Evolutionary conservation across 1,140 invertebrate genomes (phyloP).

Genomic region (Choristoneura fumiferana): DNA sequence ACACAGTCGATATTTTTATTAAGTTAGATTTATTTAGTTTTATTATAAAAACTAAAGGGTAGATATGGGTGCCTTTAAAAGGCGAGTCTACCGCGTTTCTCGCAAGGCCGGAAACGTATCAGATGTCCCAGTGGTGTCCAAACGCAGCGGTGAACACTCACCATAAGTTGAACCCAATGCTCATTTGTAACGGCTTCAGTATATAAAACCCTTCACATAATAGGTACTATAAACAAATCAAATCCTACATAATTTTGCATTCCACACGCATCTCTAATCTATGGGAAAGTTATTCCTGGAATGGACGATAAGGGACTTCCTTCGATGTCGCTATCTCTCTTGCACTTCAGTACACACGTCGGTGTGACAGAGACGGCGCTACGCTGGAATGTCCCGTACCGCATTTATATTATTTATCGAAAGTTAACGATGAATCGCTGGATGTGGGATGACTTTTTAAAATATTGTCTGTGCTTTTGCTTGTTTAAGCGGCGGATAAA

Average conservation of each 20-base stretch:
- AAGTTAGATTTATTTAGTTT: too few species aligned
- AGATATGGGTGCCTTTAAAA: too few species aligned
- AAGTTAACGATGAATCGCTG: constrained; percentile 36
- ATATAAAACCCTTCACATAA: not conserved
- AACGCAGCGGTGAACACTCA: too few species aligned
- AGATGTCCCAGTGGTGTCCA: too few species aligned
- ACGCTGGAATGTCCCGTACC: constrained; percentile 60
- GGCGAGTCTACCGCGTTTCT: too few species aligned
- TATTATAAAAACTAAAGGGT: too few species aligned
- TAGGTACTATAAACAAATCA: constrained; percentile 25
- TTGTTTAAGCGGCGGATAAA: constrained; percentile 10
- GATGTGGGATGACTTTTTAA: constrained; percentile 18
- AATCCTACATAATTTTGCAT: constrained; percentile 62
- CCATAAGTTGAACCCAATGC: too few species aligned
- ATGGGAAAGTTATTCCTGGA: constrained; percentile 74
- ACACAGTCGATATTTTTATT: too few species aligned
- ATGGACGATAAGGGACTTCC: constrained; percentile 73
- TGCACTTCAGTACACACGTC: constrained; percentile 11
- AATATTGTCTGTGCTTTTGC: constrained; percentile 18
- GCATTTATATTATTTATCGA: constrained; percentile 66
- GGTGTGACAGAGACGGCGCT: constrained; percentile 36
- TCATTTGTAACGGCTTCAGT: too few species aligned
- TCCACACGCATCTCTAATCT: constrained; percentile 61
- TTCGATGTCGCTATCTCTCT: constrained; percentile 42
- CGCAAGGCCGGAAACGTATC: too few species aligned